A percentile compares a stretch with the other conserved stretches of the same genome.
Evolutionary conservation across 2,888 invertebrate genomes (phyloP).

Genomic region (Gortyna flavago): DNA sequence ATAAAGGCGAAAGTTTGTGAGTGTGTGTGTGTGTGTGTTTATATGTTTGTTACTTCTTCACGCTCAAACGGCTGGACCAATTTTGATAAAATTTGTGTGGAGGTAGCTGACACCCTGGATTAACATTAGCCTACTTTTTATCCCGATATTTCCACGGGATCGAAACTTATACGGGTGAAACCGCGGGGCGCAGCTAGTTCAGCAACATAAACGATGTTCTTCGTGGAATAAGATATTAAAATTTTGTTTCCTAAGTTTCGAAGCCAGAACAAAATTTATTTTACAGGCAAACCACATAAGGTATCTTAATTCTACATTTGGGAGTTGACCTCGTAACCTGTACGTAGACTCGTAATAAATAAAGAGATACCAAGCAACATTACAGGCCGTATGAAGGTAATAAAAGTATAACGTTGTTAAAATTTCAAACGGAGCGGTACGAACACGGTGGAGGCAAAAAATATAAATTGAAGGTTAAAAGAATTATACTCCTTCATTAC

Average conservation of each 20-base stretch:
- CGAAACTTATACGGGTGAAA: too few relatives aligned
- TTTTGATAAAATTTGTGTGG: too few relatives aligned
- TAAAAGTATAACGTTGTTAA: slow-evolving; percentile 41
- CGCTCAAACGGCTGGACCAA: too few relatives aligned
- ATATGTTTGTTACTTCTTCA: too few relatives aligned
- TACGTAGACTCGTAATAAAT: slow-evolving; percentile 28
- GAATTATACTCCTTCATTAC: slow-evolving; percentile 42
- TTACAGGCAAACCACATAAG: neutral
- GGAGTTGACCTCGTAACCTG: slow-evolving; percentile 15
- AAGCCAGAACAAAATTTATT: slow-evolving; percentile 2
- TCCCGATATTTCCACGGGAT: too few relatives aligned
- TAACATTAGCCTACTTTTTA: too few relatives aligned
- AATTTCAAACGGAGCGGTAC: slow-evolving; percentile 40
- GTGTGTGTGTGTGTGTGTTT: too few relatives aligned
- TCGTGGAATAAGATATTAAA: neutral
- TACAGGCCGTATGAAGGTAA: slow-evolving; percentile 30
- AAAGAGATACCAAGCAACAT: slow-evolving; percentile 29
- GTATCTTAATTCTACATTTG: slow-evolving; percentile 27
- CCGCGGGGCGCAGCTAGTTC: too few relatives aligned
- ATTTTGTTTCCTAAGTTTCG: neutral
- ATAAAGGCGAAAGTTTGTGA: too few relatives aligned
- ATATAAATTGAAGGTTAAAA: slow-evolving; percentile 56
- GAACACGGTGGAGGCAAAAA: slow-evolving; percentile 18
- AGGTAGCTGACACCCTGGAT: too few relatives aligned
- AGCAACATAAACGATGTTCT: neutral